phyloP scores from a whole-genome alignment of 2,888 invertebrate species.

The Tolmerus cingulatus region DNA sequence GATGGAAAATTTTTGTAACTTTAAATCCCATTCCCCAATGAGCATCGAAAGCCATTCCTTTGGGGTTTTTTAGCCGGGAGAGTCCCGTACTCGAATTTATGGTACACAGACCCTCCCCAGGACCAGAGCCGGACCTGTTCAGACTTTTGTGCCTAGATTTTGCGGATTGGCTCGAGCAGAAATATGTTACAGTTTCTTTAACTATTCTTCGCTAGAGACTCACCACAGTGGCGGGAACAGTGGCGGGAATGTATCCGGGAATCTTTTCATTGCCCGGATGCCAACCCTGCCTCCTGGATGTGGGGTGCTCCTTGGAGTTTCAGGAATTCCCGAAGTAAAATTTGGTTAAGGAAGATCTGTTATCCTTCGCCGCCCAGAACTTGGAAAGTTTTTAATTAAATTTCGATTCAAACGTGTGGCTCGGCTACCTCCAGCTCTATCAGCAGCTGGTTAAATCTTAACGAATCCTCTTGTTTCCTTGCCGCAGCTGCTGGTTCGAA shows the following conservation, averaged over 20 bases:
- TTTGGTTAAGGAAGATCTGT: slow-evolving; percentile 44
- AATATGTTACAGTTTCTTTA: slow-evolving; percentile 48
- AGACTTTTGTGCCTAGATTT: slow-evolving; percentile 10
- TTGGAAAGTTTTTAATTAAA: slow-evolving; percentile 47
- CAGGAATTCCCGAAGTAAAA: slow-evolving; percentile 41
- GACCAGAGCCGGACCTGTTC: slow-evolving; percentile 13
- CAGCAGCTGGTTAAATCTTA: slow-evolving; percentile 36
- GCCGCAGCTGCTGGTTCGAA: neutral
- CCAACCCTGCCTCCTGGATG: slow-evolving; percentile 5
- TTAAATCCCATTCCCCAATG: neutral
- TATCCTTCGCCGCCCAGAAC: slow-evolving; percentile 30
- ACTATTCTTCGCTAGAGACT: slow-evolving; percentile 46
- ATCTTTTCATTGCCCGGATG: slow-evolving; percentile 9
- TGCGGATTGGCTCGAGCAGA: slow-evolving; percentile 23
- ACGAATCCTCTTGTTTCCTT: slow-evolving; percentile 5
- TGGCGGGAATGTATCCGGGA: slow-evolving; percentile 2
- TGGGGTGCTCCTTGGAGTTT: slow-evolving; percentile 30
- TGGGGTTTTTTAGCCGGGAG: neutral
- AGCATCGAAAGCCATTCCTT: neutral
- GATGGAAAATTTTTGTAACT: slow-evolving; percentile 42
- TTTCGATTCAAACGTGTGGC: slow-evolving; percentile 45
- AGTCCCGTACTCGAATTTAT: slow-evolving; percentile 3
- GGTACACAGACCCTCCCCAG: neutral
- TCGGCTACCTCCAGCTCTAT: slow-evolving; percentile 29
- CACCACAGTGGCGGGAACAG: slow-evolving; percentile 30